Base-by-base conservation (phyloP, 2,797 vertebrate species). In the Podarcis siculus region DNA sequence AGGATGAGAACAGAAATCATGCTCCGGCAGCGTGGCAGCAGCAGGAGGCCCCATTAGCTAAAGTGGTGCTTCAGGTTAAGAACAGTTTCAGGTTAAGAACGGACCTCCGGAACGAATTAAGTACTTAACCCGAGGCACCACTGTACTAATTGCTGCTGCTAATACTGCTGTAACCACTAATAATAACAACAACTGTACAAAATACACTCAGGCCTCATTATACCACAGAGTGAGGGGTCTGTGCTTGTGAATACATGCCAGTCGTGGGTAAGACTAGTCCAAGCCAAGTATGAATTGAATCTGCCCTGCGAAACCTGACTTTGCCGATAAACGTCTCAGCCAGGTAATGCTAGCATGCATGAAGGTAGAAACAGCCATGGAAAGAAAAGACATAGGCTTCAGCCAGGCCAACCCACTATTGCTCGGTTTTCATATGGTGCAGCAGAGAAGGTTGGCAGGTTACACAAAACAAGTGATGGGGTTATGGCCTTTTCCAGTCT, bases 401-500 rank as follows among this genome's bases (percentile, higher is more conserved):
- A 82, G 79, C 84, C 35, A 61, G 66, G 35, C 45, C 25, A 45
- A 25, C 85, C 86, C 72, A 66, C 71, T 92, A 92, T 89, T 90
- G 91, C 87, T 73, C 12, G 89, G 78, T 90, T 89, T 37, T 92
- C 90, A 87, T 7, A 79, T 91, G 75, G 27, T 91, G 91, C 81
- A 88, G 81, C 49, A 79, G 92, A 87, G 87, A 92, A 85, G 42
- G 91, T 85, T 42, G 42, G 79, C 87, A 37, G 78, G 85, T 83
- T 88, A 21, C 49, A 87, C 82, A 86, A 87, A 55, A 91, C 86
- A 89, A 79, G 19, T 45, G 67, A 82, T 42, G 69, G 55, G 55
- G 86, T 75, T 42, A 45, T 61, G 78, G 69, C 86, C 86, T 87
- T 92, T 91, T 80, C 73, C 76, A 87, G 19, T 80, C 88, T 88